Percentiles rank a stretch among this genome's conserved stretches.
Conservation (phyloP, 2,888 invertebrate species). For the Hofmannophila pseudospretella region DNA sequence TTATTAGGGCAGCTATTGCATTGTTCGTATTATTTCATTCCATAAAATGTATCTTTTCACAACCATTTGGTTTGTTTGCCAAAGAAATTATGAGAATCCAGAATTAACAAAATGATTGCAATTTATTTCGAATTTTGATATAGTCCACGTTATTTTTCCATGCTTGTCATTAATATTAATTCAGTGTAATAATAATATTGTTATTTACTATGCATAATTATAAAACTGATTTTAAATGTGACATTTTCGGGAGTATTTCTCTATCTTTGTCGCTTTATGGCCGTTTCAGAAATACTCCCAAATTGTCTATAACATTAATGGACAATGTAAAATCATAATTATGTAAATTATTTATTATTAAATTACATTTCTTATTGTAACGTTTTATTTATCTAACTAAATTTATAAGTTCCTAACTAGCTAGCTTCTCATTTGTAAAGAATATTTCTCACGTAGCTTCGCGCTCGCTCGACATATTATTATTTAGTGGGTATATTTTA, state of each 20-base stretch:
- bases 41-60: conserved; percentile 51
- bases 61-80: conserved; percentile 63
- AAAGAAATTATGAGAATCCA: conserved; percentile 61
- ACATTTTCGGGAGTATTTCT: conserved; percentile 65
- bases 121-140: conserved; percentile 33
- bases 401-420: conserved; percentile 76
- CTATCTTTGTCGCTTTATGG: conserved; percentile 14
- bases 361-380: conserved; percentile 52
- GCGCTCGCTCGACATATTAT: conserved; percentile 46
- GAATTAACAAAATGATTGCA: conserved; percentile 45
- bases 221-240: conserved; percentile 48
- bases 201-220: conserved; percentile 69
- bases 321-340: conserved; percentile 55
- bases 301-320: conserved; percentile 48
- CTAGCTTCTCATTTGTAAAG: conserved; percentile 65
- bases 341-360: conserved; percentile 72
- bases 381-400: conserved; percentile 68
- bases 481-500: conserved; percentile 42
- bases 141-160: conserved; percentile 40
- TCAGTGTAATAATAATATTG: conserved; percentile 43
- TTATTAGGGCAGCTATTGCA: conserved; percentile 70
- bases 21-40: conserved; percentile 61
- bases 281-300: conserved; percentile 61
- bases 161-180: conserved; percentile 59
- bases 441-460: conserved; percentile 44